phyloP scores from a whole-genome alignment of 2,797 vertebrate genomes.

The Lagodon rhomboides region DNA sequence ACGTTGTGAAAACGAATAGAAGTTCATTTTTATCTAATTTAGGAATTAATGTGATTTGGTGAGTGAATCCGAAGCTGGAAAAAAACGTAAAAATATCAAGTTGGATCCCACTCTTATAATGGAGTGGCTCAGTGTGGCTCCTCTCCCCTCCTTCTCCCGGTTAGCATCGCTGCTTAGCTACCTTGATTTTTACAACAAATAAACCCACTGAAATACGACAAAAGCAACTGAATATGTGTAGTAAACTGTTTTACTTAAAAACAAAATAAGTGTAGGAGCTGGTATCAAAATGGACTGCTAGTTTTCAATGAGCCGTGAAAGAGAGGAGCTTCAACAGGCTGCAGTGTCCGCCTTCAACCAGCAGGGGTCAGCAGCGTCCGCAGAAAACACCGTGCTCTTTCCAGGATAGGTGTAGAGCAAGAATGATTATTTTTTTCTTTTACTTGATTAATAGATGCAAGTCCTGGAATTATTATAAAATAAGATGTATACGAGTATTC shows the following conservation, averaged over 20 bases:
- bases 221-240: not conserved
- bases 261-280: rapidly evolving
- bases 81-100: not conserved
- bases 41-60: rapidly evolving
- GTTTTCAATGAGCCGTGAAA: not conserved
- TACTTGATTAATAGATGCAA: too few relatives aligned
- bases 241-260: not conserved
- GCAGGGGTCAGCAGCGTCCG: conserved; percentile 62
- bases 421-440: not conserved
- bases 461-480: too few relatives aligned
- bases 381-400: not conserved
- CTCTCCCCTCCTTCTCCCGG: conserved; percentile 39
- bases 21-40: rapidly evolving
- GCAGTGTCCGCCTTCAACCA: conserved; percentile 42
- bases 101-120: conserved; percentile 24
- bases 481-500: too few relatives aligned
- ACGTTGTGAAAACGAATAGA: rapidly evolving
- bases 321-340: not conserved
- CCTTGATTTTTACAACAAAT: conserved; percentile 13
- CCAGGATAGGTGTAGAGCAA: not conserved
- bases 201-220: not conserved
- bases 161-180: conserved; percentile 51
- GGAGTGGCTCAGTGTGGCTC: conserved; percentile 46
- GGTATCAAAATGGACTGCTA: not conserved
- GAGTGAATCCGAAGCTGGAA: rapidly evolving